Evolutionary conservation across 2,797 vertebrate genomes (phyloP).

Genomic region (Phalanger gymnotis): DNA sequence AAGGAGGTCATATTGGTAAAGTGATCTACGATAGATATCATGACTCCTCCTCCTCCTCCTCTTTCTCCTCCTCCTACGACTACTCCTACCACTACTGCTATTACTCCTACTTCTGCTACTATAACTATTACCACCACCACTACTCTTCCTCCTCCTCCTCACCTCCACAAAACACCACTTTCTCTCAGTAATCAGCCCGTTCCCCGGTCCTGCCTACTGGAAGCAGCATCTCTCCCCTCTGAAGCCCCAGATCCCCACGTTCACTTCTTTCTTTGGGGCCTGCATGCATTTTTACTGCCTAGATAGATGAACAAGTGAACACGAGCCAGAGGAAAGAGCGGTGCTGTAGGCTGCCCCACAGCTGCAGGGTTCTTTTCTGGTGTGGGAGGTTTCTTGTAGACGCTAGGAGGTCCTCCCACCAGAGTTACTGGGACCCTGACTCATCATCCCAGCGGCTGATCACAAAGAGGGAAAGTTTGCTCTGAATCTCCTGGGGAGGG

Average conservation of each 20-base stretch:
- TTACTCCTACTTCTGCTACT: not conserved
- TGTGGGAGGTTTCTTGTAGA: not conserved
- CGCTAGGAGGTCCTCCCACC: conserved; percentile 11
- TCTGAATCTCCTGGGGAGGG: not conserved
- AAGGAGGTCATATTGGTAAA: not conserved
- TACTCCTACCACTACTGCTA: not conserved
- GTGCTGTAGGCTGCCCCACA: not conserved
- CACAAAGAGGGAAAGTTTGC: conserved; percentile 17
- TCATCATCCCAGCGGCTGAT: conserved; percentile 26
- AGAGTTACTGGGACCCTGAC: conserved; percentile 6
- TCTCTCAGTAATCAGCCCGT: not conserved
- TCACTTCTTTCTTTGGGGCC: not conserved
- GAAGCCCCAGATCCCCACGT: not conserved
- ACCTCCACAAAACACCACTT: not conserved
- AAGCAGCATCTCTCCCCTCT: not conserved
- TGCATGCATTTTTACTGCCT: not conserved
- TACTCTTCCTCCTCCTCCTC: not conserved
- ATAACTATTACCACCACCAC: too few species aligned
- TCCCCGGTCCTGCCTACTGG: not conserved
- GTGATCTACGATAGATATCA: not conserved
- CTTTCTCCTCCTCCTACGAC: not conserved
- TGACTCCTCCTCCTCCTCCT: not conserved
- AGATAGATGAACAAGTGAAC: not conserved
- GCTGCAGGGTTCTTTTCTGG: not conserved
- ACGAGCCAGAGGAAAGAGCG: not conserved